Evolutionary conservation across 2,888 invertebrate genomes (phyloP).

Genomic region (Cephus rjabovi): DNA sequence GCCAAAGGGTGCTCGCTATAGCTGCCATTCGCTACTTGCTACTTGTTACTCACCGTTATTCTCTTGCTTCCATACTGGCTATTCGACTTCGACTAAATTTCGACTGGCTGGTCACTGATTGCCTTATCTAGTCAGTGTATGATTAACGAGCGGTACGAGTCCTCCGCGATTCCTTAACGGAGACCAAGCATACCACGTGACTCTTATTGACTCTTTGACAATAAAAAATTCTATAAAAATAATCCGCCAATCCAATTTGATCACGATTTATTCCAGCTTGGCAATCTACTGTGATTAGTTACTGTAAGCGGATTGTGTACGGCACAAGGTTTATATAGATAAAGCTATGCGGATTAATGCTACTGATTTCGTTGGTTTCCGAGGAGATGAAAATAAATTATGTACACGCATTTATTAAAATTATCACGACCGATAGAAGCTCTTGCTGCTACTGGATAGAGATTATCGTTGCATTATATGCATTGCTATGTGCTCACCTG

Average conservation of each 20-base stretch:
- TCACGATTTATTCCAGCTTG: background rate
- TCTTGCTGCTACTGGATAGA: background rate
- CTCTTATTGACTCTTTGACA: background rate
- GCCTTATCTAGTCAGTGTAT: background rate
- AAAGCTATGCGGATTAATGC: background rate
- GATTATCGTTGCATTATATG: background rate
- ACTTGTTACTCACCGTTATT: background rate
- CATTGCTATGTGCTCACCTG: background rate
- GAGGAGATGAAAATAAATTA: background rate
- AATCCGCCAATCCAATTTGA: background rate
- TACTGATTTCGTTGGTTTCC: background rate
- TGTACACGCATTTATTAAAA: background rate
- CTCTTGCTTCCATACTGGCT: background rate
- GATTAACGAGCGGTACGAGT: background rate
- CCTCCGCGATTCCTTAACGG: background rate
- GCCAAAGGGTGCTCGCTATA: conserved; percentile 6
- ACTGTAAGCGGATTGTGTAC: background rate
- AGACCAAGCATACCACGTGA: background rate
- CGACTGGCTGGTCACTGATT: background rate
- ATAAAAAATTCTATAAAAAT: background rate
- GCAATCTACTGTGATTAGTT: background rate
- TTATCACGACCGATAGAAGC: background rate
- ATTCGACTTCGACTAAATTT: background rate
- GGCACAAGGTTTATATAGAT: background rate
- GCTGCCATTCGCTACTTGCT: conserved; percentile 15